A percentile compares a stretch with the other conserved stretches of the same genome.
These are phyloP conservation scores for Papilio glaucus DNA, from an alignment of 1,140 invertebrate species.

Conservation along the genomic window DNA sequence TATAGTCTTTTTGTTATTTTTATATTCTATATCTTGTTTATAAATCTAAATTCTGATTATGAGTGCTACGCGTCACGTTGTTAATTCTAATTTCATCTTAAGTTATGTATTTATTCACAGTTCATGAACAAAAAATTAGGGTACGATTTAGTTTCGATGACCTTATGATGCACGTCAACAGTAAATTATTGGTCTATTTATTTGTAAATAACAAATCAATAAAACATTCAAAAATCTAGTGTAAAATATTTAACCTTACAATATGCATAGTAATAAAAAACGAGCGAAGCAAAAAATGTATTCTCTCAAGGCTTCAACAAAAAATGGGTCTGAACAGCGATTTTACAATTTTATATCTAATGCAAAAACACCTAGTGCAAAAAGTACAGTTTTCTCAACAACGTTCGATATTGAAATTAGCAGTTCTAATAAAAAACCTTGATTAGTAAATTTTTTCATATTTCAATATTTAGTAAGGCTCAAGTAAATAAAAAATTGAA, in stretches of 20 bases:
- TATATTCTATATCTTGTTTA: too few relatives aligned
- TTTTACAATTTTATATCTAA: conserved; percentile 7
- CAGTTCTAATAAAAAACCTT: neutral
- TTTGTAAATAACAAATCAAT: conserved; percentile 24
- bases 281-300: conserved; percentile 15
- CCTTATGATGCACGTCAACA: neutral
- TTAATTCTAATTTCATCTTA: neutral
- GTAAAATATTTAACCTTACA: conserved; percentile 17
- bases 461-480: neutral
- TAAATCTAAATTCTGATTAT: too few relatives aligned
- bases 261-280: conserved; percentile 32
- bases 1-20: too few relatives aligned
- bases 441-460: neutral
- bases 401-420: neutral
- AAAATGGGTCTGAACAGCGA: neutral
- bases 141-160: neutral
- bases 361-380: neutral
- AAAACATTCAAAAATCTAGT: conserved; percentile 15
- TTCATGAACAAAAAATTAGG: neutral
- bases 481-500: neutral
- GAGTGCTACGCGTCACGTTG: neutral
- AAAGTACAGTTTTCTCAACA: conserved; percentile 1
- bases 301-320: neutral
- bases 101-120: too few relatives aligned
- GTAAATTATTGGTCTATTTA: conserved; percentile 11